These are phyloP conservation scores for Glyptemys insculpta DNA, from an alignment of 2,797 vertebrate species.

Conservation along the genomic window DNA sequence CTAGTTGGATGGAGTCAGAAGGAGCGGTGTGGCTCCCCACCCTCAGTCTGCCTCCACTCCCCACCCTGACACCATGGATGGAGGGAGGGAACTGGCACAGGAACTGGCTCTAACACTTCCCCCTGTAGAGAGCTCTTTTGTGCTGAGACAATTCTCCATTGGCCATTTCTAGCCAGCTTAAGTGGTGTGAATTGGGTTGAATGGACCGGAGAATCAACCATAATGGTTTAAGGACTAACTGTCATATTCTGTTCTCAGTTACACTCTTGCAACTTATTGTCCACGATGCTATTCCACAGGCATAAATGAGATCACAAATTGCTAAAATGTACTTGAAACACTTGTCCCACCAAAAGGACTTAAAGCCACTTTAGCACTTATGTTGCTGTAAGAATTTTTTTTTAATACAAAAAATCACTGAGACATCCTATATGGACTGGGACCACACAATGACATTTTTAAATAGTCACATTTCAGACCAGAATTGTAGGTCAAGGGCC, in stretches of 20 bases:
- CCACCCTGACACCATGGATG: not conserved
- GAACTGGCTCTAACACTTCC: not conserved
- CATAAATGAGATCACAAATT: not conserved
- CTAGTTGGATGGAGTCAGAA: not conserved
- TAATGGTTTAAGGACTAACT: not conserved
- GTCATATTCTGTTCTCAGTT: not conserved
- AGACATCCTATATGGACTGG: not conserved
- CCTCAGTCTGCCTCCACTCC: fast-evolving
- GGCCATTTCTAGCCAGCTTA: not conserved
- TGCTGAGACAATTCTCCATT: not conserved
- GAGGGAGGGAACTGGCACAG: not conserved
- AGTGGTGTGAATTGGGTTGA: not conserved
- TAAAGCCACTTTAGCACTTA: not conserved
- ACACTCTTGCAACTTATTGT: not conserved
- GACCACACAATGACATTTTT: not conserved
- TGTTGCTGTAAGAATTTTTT: not conserved
- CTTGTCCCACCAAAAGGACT: not conserved
- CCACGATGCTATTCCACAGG: not conserved
- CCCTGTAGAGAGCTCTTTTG: not conserved
- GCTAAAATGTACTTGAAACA: fast-evolving
- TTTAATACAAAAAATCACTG: not conserved
- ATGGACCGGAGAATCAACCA: not conserved
- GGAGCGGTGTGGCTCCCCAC: not conserved
- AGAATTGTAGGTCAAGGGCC: not conserved
- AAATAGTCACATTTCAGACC: not conserved